Conservation (phyloP, 2,888 invertebrate genomes). For the Lathronympha strigana region DNA sequence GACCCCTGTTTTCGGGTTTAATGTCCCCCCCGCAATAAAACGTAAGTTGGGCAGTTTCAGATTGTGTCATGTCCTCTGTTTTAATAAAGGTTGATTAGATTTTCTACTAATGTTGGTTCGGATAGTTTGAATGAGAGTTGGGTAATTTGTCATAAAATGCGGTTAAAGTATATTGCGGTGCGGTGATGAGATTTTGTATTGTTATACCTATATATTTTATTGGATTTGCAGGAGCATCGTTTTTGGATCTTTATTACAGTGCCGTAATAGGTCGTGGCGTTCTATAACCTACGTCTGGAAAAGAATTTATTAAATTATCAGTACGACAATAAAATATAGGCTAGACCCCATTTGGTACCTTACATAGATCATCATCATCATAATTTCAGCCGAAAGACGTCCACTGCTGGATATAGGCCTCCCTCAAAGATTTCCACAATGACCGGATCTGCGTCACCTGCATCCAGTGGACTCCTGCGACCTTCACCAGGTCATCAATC, state of each 20-base stretch:
- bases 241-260: neutral
- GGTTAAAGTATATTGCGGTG: constrained; percentile 2
- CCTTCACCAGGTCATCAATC: no score
- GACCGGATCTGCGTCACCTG: no score
- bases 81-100: constrained; percentile 40
- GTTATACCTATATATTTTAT: constrained; percentile 2
- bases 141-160: constrained; percentile 20
- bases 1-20: constrained; percentile 43
- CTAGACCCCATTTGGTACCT: no score
- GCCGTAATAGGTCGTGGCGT: no score
- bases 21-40: constrained; percentile 38
- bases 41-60: constrained; percentile 36
- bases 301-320: no score
- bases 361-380: no score
- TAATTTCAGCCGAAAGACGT: no score
- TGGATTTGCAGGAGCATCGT: neutral
- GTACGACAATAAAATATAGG: no score
- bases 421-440: no score
- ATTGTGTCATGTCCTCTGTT: constrained; percentile 38
- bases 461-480: no score
- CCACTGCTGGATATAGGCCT: no score
- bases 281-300: no score
- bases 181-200: constrained; percentile 5
- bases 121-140: constrained; percentile 22
- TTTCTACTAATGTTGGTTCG: constrained; percentile 19